A percentile compares a stretch with the other conserved stretches of the same genome.
Conservation (phyloP, 2,888 invertebrate species). For the Cantharis rustica region DNA sequence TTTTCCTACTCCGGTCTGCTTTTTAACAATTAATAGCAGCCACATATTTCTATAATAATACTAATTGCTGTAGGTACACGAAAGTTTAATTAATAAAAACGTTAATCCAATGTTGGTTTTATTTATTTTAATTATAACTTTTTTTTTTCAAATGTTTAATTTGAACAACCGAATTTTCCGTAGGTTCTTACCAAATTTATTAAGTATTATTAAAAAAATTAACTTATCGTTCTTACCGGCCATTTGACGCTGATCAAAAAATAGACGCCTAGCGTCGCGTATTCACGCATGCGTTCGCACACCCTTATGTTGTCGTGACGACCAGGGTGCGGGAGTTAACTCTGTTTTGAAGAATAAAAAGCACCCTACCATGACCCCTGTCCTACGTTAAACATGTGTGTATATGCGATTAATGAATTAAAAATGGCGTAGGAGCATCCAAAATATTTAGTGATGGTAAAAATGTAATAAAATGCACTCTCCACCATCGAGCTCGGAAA, state of each 20-base stretch:
- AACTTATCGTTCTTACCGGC: slow-evolving; percentile 32
- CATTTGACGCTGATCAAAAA: slow-evolving; percentile 37
- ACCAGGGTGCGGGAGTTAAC: slow-evolving; percentile 40
- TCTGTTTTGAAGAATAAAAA: slow-evolving; percentile 31
- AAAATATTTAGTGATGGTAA: neutral
- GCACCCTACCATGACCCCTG: slow-evolving; percentile 40
- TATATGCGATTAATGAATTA: slow-evolving; percentile 28
- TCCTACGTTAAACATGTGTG: slow-evolving; percentile 33
- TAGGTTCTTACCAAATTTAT: neutral
- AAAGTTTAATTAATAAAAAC: neutral
- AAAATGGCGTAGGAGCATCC: slow-evolving; percentile 29
- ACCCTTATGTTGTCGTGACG: slow-evolving; percentile 41
- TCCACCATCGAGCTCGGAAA: neutral
- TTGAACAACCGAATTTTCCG: no score
- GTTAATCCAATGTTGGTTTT: neutral
- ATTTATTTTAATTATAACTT: neutral
- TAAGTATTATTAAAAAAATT: neutral
- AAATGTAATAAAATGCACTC: neutral
- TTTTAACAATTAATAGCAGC: no score
- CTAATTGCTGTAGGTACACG: neutral
- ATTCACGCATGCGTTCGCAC: slow-evolving; percentile 39
- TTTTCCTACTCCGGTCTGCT: neutral
- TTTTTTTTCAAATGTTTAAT: neutral
- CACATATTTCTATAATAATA: no score
- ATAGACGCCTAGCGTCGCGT: slow-evolving; percentile 33